Evolutionary conservation across 2,797 vertebrate genomes (phyloP), one percentile per base, ranked within the genome.

Genomic region (Ambastaia sidthimunki): DNA sequence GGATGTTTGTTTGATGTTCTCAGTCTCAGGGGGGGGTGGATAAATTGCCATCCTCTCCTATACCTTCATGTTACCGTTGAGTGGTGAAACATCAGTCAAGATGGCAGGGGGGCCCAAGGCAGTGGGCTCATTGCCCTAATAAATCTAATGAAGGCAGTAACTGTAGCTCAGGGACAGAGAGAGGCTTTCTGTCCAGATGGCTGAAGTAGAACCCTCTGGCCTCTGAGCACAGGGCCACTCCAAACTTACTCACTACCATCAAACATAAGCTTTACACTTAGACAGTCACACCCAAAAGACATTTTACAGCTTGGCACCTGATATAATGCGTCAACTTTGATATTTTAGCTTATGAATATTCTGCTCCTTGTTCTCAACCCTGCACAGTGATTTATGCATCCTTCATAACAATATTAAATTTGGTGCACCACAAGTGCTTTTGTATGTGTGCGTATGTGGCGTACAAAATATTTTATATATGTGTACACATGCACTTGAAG

Each of bases 161-260:
- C 89, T 85, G 92, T 91, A 91, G 92, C 90, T 90, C 88, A 86
- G 83, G 92, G 92, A 93, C 92, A 90, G 89, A 83, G 72, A 86
- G 67, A 21, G 80, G 59, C 83, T 62, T 60, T 55, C 80, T 70
- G 76, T 80, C 74, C 84, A 87, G 81, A 87, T 84, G 80, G 80
- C 80, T 57, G 57, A 34, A 62, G 76, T 88, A 88, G 87, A 47
- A 47, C 79, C 71, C 72, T 78, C 55, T 72, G 89, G 34, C 65
- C 74, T 68, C 66, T 48, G 19, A 81, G 69, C 57, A 19, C 67
- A 80, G 62, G 66, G 37, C 67, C 69, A 52, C 77, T 74, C 67
- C 34, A 73, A 71, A 74, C 77, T 68, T 65, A 82, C 75, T 55
- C 79, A 71, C 57, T 73, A 62, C 57, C 48, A 73, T 81, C 67